Conservation (phyloP, 2,888 invertebrate species). For the Itoplectis maculator region DNA sequence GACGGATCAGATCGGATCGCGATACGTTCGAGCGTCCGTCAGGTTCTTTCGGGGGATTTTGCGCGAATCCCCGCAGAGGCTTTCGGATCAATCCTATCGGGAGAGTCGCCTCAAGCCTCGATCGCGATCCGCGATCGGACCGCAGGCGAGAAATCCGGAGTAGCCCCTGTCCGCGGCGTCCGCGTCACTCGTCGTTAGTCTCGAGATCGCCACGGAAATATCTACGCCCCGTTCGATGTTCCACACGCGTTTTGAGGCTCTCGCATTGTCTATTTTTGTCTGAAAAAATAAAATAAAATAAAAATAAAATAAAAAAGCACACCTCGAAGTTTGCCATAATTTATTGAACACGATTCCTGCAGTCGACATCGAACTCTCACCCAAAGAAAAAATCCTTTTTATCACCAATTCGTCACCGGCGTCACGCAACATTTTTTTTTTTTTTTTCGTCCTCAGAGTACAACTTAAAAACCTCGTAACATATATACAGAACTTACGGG, state of each 20-base stretch:
- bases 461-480: background rate
- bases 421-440: too few species aligned
- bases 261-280: background rate
- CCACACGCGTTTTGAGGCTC: background rate
- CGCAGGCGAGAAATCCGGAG: slow-evolving; percentile 59
- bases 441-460: background rate
- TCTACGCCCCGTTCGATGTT: slow-evolving; percentile 2
- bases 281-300: too few species aligned
- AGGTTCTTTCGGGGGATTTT: slow-evolving; percentile 74
- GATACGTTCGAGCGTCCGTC: slow-evolving; percentile 76
- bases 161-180: slow-evolving; percentile 70
- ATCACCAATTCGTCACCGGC: too few species aligned
- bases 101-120: slow-evolving; percentile 75
- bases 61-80: slow-evolving; percentile 72
- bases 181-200: slow-evolving; percentile 61
- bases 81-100: slow-evolving; percentile 80
- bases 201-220: slow-evolving; percentile 68
- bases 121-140: slow-evolving; percentile 75
- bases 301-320: too few species aligned
- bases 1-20: slow-evolving; percentile 74
- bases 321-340: too few species aligned
- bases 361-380: too few species aligned
- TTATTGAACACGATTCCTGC: too few species aligned
- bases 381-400: too few species aligned
- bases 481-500: background rate